Evolutionary conservation across 2,888 invertebrate genomes (phyloP).

Genomic region (Ormyrus pomaceus): DNA sequence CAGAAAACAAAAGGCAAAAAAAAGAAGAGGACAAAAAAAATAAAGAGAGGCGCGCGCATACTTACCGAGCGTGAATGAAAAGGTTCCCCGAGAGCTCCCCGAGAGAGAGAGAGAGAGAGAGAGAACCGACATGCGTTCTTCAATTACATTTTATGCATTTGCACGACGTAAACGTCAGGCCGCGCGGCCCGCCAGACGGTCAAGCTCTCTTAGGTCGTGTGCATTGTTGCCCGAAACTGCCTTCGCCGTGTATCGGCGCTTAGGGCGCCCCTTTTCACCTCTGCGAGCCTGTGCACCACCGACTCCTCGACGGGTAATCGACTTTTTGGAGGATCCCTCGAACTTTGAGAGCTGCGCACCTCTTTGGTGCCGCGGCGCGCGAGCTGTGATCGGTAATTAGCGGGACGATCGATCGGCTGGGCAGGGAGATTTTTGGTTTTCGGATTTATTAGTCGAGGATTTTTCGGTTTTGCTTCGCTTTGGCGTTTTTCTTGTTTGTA

Average conservation of each 20-base stretch:
- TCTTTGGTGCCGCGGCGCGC: too few relatives aligned
- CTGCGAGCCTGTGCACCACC: not conserved
- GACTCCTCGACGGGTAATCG: too few relatives aligned
- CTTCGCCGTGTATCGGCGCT: constrained; percentile 34
- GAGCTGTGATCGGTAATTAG: too few relatives aligned
- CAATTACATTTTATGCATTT: constrained; percentile 57
- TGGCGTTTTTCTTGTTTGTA: too few relatives aligned
- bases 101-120: too few relatives aligned
- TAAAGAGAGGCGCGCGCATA: constrained; percentile 12
- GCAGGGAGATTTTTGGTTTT: too few relatives aligned
- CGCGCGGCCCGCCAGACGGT: not conserved
- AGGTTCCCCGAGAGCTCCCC: constrained; percentile 28
- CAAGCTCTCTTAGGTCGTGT: constrained; percentile 5
- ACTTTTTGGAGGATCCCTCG: too few relatives aligned
- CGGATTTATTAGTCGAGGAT: too few relatives aligned
- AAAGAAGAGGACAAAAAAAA: constrained; percentile 3
- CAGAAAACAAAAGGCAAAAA: constrained; percentile 15
- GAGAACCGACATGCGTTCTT: constrained; percentile 42
- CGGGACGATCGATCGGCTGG: too few relatives aligned
- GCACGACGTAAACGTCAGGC: constrained; percentile 54
- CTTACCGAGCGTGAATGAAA: constrained; percentile 46
- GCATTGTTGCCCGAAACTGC: constrained; percentile 49
- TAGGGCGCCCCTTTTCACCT: constrained; percentile 25
- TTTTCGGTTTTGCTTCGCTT: too few relatives aligned
- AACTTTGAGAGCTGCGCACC: too few relatives aligned